These are phyloP conservation scores for Eubasilissa regina DNA, from an alignment of 1,140 invertebrate genomes.

Conservation along the genomic window DNA sequence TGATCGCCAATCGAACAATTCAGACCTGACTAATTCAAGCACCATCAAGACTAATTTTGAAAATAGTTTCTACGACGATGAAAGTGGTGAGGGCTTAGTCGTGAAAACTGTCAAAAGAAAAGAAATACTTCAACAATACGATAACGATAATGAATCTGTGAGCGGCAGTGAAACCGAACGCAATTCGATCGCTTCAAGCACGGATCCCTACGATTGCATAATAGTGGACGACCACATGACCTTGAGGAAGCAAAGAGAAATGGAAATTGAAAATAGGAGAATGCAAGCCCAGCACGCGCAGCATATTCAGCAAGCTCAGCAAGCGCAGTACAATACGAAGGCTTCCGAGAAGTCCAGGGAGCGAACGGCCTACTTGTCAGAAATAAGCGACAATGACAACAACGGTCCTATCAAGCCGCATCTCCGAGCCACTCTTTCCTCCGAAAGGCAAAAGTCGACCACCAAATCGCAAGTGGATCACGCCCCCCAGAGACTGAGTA, in stretches of 20 bases:
- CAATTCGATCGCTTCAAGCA: slow-evolving; percentile 77
- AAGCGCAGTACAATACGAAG: slow-evolving; percentile 65
- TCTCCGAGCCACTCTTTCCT: slow-evolving; percentile 66
- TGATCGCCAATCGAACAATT: slow-evolving; percentile 68
- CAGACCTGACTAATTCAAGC: slow-evolving; percentile 70
- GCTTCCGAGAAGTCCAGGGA: slow-evolving; percentile 57
- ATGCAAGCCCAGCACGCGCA: slow-evolving; percentile 66
- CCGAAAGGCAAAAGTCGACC: slow-evolving; percentile 67
- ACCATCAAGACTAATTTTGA: slow-evolving; percentile 72
- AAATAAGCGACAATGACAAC: slow-evolving; percentile 58
- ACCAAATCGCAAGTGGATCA: slow-evolving; percentile 60
- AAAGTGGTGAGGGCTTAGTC: slow-evolving; percentile 75
- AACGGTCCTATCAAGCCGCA: slow-evolving; percentile 69
- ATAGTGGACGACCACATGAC: slow-evolving; percentile 82
- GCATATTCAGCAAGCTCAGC: slow-evolving; percentile 62
- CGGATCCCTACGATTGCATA: slow-evolving; percentile 82
- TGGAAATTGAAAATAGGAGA: slow-evolving; percentile 70
- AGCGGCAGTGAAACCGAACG: slow-evolving; percentile 72
- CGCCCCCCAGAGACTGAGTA: slow-evolving; percentile 57
- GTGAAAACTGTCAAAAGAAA: slow-evolving; percentile 79
- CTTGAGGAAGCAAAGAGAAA: slow-evolving; percentile 74
- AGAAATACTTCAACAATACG: slow-evolving; percentile 80
- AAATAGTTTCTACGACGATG: slow-evolving; percentile 77
- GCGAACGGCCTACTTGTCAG: slow-evolving; percentile 48
- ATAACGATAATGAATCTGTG: slow-evolving; percentile 75